Evolutionary conservation across 2,797 vertebrate genomes (phyloP).

Genomic region (Simalia tracyae): DNA sequence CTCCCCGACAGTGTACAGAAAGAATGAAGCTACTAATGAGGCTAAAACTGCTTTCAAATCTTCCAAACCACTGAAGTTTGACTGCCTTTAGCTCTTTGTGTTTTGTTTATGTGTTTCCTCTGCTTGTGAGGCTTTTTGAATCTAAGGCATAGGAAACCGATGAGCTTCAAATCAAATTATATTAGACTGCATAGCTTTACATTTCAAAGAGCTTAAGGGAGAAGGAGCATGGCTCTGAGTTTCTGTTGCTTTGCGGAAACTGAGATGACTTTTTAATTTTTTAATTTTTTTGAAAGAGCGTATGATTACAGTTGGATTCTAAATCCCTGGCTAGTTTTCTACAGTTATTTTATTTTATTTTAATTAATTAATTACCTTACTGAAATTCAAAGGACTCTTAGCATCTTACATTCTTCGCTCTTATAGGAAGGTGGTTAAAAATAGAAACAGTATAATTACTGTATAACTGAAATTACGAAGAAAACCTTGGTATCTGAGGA

Average conservation of each 20-base stretch:
- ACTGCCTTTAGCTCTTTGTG: slow-evolving; percentile 25
- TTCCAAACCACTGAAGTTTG: slow-evolving; percentile 41
- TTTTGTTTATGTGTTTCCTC: slow-evolving; percentile 25
- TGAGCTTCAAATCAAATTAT: slow-evolving; percentile 61
- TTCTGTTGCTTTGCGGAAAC: slow-evolving; percentile 54
- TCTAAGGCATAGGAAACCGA: slow-evolving; percentile 47
- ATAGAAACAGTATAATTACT: not conserved
- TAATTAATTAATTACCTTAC: not conserved
- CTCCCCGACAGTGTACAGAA: not conserved
- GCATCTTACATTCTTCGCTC: not conserved
- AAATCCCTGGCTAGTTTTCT: slow-evolving; percentile 2
- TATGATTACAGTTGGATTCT: slow-evolving; percentile 3
- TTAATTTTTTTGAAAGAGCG: not conserved
- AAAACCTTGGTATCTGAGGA: not conserved
- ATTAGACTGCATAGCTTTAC: slow-evolving; percentile 43
- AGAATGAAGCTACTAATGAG: slow-evolving; percentile 39
- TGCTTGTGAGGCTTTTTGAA: slow-evolving; percentile 42
- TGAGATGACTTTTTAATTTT: slow-evolving; percentile 22
- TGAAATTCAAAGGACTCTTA: not conserved
- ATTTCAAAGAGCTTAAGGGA: slow-evolving; percentile 55
- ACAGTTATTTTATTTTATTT: slow-evolving; percentile 50
- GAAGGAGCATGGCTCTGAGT: slow-evolving; percentile 39
- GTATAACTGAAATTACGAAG: not conserved
- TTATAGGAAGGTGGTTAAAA: not conserved
- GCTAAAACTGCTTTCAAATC: slow-evolving; percentile 17